Evolutionary conservation across 2,797 vertebrate genomes (phyloP).

Genomic region (Poliocrania exsul): DNA sequence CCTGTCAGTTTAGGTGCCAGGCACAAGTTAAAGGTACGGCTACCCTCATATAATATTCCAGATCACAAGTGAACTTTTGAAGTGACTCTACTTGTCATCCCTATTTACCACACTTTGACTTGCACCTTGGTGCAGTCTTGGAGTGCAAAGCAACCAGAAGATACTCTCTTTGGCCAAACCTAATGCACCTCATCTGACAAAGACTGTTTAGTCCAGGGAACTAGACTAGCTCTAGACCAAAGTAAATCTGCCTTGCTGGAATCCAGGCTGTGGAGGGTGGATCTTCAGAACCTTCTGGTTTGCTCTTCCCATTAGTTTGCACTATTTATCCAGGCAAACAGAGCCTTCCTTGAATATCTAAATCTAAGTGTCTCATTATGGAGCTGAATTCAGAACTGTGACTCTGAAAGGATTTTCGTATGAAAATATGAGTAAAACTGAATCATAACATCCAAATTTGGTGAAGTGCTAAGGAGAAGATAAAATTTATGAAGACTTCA

Average conservation of each 20-base stretch:
- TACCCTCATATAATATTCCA: background rate
- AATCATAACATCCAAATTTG: background rate
- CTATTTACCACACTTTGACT: background rate
- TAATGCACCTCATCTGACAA: background rate
- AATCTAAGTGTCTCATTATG: background rate
- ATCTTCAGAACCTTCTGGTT: background rate
- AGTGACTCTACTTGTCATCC: background rate
- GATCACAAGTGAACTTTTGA: background rate
- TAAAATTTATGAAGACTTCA: background rate
- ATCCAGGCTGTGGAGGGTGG: background rate
- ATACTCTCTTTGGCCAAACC: background rate
- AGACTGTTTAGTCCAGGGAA: background rate
- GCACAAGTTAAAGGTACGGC: background rate
- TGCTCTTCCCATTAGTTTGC: background rate
- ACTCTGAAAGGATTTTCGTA: background rate
- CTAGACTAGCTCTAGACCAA: background rate
- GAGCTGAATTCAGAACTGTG: background rate
- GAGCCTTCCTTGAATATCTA: background rate
- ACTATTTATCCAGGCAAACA: background rate
- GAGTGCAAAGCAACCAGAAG: background rate
- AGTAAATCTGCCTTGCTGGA: background rate
- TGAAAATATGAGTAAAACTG: background rate
- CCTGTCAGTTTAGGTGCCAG: background rate
- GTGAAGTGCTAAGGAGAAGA: background rate
- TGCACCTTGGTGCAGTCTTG: background rate